Base-by-base conservation (phyloP, 2,113 vertebrate species). In the Coreoperca whiteheadi region DNA sequence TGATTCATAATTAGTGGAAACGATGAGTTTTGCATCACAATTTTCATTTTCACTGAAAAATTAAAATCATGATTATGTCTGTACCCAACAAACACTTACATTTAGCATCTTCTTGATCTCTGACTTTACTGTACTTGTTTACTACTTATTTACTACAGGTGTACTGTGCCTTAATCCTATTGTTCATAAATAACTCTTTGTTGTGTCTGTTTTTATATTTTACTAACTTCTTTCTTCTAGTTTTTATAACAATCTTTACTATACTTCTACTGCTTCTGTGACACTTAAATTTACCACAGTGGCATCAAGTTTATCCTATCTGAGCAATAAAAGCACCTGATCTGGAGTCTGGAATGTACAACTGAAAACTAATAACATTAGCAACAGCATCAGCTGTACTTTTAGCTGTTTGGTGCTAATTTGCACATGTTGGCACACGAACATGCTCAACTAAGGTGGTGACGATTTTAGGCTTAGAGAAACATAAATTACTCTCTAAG, bases 171-270 rank as follows among this genome's bases (percentile, higher is more conserved):
- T 43, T 28, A 34, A 14, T 30, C 11, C 28, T 39, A 41, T 8
- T 16, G 2, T 20, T 34, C 4, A 34, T 39, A 8, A 9, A 15
- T 39, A 10, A 4, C 4, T 2, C 59, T 18, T 10, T 23, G 25
- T 18, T 15, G n/a, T n/a, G n/a, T n/a, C 6, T 43, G 11, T 39
- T 46, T 63, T 60, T 39, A 20, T 51, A 39, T 54, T 34, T 7
- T 15, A 53, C 11, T 74, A 8, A 76, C 56, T 77, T 67, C 57
- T 34, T 10, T 65, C 28, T 66, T 84, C 9, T 60, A 10, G 11
- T 73, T 74, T 60, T 63, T 86, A 63, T n/a, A 54, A 3, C 59
- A 12, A 23, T 30, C 43, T 77, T 76, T 28, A 41, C 32, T 46
- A 1, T 37, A 56, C 39, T 54, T 37, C 48, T 71, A 15, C 39